Base-by-base conservation (phyloP, 2,888 invertebrate species). In the Hydrotaea cyrtoneurina region DNA sequence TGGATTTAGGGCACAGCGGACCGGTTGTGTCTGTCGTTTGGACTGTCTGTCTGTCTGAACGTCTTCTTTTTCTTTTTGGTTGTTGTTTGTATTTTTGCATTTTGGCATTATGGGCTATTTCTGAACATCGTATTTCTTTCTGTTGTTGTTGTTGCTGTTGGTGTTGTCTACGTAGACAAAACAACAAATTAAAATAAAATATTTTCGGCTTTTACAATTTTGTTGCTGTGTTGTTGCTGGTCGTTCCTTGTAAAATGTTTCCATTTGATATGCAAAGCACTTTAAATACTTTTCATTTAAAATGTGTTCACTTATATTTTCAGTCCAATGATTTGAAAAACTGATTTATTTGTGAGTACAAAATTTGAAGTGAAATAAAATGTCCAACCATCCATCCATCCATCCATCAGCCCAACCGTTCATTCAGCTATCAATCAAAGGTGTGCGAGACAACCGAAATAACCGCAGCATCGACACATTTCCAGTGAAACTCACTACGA, bases 1-100 rank as follows among this genome's bases (percentile, higher is more conserved):
- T 82, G 85, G 85, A 85, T 85, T 85, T 85, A 82, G 85, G 85
- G 85, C 85, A 85, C 82, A 85, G 23, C 69, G 69, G 55, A 23
- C 55, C 23, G 55, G 21, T 55, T 55, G 55, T 59, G 15, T 59
- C 59, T 26, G 59, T 59, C 23, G 23, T 0, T 26, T 15, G 23
- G 59, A 23, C 59, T 59, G 59, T 59, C 59, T 26, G 59, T 59
- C 59, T 11, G n/a, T 50, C 50, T n/a, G 10, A 11, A 7, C 15
- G 43, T 43, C 43, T 36, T 3, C 36, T n/a, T n/a, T n/a, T n/a
- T n/a, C n/a, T n/a, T n/a, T n/a, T n/a, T n/a, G n/a, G n/a, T n/a
- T n/a, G n/a, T n/a, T n/a, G n/a, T n/a, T 36, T n/a, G n/a, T n/a
- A n/a, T 8, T 59, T 59, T 26, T 59, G 59, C 59, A 59, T 50